A percentile compares a stretch with the other conserved stretches of the same genome.
Evolutionary conservation across 2,888 invertebrate genomes (phyloP).

Genomic region (Oligia latruncula): DNA sequence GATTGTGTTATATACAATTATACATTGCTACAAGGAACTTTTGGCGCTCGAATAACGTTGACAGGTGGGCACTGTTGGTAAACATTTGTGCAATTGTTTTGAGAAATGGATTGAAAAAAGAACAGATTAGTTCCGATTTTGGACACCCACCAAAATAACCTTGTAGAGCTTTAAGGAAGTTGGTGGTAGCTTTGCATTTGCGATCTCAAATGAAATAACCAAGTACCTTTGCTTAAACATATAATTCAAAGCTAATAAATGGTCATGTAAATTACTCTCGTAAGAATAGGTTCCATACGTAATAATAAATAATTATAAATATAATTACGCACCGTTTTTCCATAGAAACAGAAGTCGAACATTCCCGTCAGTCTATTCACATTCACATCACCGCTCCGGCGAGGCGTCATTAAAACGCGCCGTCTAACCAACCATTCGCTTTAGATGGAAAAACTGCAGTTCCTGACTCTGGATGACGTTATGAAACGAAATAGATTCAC

Average conservation of each 20-base stretch:
- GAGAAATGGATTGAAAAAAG: neutral
- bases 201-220: neutral
- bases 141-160: neutral
- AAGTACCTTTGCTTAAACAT: neutral
- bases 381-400: constrained; percentile 40
- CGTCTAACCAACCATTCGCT: constrained; percentile 55
- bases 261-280: neutral
- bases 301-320: constrained; percentile 7
- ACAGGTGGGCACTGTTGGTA: neutral
- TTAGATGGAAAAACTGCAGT: constrained; percentile 59
- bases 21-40: neutral
- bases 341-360: constrained; percentile 29
- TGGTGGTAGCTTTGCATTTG: neutral
- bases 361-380: constrained; percentile 48
- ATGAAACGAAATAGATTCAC: constrained; percentile 76
- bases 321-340: constrained; percentile 5
- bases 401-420: constrained; percentile 48
- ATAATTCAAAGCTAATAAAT: neutral
- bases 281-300: constrained; percentile 9
- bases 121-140: neutral
- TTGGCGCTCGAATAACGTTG: neutral
- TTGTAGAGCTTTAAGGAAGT: neutral
- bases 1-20: neutral
- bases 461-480: constrained; percentile 57
- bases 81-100: neutral